A percentile compares a stretch with the other conserved stretches of the same genome.
These are phyloP conservation scores for Sclerurus mexicanus DNA, from an alignment of 2,113 vertebrate species.

Conservation along the genomic window DNA sequence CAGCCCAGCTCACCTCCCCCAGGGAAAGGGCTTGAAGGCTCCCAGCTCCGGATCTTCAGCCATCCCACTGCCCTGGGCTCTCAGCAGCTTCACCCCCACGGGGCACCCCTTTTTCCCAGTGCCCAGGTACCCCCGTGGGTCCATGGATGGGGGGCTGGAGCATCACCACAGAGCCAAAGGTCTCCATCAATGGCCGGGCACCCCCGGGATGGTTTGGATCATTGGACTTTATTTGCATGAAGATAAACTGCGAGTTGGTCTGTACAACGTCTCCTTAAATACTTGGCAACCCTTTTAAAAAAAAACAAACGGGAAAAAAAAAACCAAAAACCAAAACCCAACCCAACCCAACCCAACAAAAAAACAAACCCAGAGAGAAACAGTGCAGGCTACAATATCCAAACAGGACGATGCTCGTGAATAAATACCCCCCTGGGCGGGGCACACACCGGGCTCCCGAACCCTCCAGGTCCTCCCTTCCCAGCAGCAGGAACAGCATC, in stretches of 20 bases:
- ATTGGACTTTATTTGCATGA: slow-evolving; percentile 60
- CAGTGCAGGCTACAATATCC: slow-evolving; percentile 38
- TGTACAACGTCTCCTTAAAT: slow-evolving; percentile 61
- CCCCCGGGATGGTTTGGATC: neutral
- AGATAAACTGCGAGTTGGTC: neutral
- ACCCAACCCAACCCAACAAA: too few species aligned
- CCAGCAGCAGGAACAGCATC: neutral
- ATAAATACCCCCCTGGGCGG: slow-evolving; percentile 50
- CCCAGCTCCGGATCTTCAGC: neutral
- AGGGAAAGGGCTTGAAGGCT: neutral
- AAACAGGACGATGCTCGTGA: slow-evolving; percentile 44
- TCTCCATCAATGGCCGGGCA: neutral
- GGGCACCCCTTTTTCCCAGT: neutral
- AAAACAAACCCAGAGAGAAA: neutral
- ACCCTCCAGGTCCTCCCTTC: neutral
- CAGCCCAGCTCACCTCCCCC: neutral
- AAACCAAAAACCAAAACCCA: too few species aligned
- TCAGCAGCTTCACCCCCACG: neutral
- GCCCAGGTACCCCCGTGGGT: too few species aligned
- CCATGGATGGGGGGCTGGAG: accelerated
- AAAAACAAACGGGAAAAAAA: neutral
- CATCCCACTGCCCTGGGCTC: neutral
- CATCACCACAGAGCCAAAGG: accelerated
- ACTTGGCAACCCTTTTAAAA: slow-evolving; percentile 13
- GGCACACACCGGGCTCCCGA: neutral